Percentiles rank a stretch among this genome's conserved stretches.
phyloP scores from a whole-genome alignment of 1,140 invertebrate genomes.

The Drosophila lacertosa region DNA sequence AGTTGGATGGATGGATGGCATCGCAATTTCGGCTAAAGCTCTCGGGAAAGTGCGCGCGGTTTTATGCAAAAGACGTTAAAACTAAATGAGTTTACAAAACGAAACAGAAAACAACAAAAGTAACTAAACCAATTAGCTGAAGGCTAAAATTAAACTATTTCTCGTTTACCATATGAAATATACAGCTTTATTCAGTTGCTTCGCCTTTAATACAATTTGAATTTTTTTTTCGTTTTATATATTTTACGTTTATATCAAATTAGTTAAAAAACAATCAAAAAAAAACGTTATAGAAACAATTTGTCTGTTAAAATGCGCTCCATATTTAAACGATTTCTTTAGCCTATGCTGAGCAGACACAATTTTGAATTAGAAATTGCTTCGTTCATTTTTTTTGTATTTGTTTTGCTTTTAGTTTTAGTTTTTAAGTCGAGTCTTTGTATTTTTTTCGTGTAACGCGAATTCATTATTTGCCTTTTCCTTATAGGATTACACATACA shows the following conservation, averaged over 20 bases:
- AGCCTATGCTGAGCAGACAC: slow-evolving; percentile 77
- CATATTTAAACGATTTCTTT: slow-evolving; percentile 41
- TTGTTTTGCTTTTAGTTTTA: slow-evolving; percentile 24
- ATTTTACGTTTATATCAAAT: slow-evolving; percentile 63
- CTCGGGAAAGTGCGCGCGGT: slow-evolving; percentile 26
- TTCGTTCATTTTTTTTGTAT: slow-evolving; percentile 37
- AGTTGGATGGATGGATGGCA: background rate
- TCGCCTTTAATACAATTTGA: slow-evolving; percentile 69
- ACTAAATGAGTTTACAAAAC: slow-evolving; percentile 29
- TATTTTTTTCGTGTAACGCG: slow-evolving; percentile 69
- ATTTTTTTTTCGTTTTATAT: slow-evolving; percentile 27
- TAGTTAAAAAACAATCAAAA: slow-evolving; percentile 43
- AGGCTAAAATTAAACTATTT: background rate
- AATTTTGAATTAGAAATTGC: slow-evolving; percentile 7
- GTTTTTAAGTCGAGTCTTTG: slow-evolving; percentile 75
- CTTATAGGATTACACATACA: slow-evolving; percentile 69
- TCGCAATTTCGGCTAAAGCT: slow-evolving; percentile 40
- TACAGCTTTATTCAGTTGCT: slow-evolving; percentile 75
- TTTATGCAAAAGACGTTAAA: slow-evolving; percentile 44
- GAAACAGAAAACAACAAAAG: background rate
- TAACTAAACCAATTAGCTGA: background rate
- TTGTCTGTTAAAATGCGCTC: slow-evolving; percentile 41
- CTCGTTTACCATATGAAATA: slow-evolving; percentile 73
- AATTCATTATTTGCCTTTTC: slow-evolving; percentile 64
- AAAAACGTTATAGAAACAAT: slow-evolving; percentile 6